Evolutionary conservation across 2,113 vertebrate genomes (phyloP), one percentile per base, ranked within the genome.

Genomic region (Motacilla alba): DNA sequence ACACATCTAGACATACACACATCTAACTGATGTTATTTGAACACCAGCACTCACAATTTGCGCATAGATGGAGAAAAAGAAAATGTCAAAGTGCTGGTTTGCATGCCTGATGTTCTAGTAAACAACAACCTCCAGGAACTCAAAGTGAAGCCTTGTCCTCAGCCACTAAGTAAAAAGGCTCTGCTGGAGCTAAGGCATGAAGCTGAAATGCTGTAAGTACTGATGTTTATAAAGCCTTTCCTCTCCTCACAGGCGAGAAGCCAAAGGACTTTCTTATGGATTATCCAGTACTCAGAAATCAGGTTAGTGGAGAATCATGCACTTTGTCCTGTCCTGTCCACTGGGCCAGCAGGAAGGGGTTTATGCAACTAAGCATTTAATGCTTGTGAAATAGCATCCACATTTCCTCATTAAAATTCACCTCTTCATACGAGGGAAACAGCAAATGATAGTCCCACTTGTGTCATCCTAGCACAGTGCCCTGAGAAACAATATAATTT

Each of bases 241-340:
- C 88, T 97, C 52, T 97, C 83, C 86, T 91, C 4, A 2, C 92
- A 99, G 99, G 96, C 98, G 94, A 97, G 98, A 98, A 96, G 98
- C 97, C 77, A 98, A 98, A 95, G 98, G 98, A 92, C 97, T 97
- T 94, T 83, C 95, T 6, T 98, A 98, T 5, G 97, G 97, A 82
- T 98, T 98, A 49, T 77, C 98, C 33, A 98, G 98, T 58, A 92
- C 95, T 73, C 98, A 98, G 79, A 98, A 98, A 95, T 95, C 98
- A 98, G 98, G 98, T 98, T 83, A 90, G 98, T 98, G 78, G 39
- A 95, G 94, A 96, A 72, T 63, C 74, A 15, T 7, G 28, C 3
- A 4, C 60, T 77, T 56, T n/a, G 43, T 66, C 59, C 58, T 68
- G 17, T 60, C 66, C 53, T 74, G 78, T 47, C 90, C 39, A 6